phyloP scores from a whole-genome alignment of 2,888 invertebrate genomes.

The Drosophila tripunctata region DNA sequence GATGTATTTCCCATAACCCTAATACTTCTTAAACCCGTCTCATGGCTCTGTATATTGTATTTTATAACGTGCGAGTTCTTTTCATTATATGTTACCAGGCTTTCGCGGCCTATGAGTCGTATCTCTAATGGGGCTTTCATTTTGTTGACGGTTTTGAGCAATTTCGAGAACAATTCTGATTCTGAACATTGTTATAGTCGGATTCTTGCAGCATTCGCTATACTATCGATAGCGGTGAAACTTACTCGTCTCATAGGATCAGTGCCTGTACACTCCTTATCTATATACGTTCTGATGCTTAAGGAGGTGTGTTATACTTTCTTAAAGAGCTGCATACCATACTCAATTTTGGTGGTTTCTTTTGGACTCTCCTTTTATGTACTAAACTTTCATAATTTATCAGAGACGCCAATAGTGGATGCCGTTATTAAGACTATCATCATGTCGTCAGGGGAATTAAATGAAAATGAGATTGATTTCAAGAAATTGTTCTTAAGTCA shows the following conservation, averaged over 20 bases:
- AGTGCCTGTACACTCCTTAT: slow-evolving; percentile 12
- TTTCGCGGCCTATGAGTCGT: neutral
- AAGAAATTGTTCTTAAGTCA: neutral
- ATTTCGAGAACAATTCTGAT: too few relatives aligned
- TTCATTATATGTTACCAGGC: neutral
- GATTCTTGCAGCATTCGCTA: slow-evolving; percentile 18
- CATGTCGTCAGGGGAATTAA: slow-evolving; percentile 40
- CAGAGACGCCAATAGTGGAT: rapidly evolving
- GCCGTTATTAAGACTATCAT: slow-evolving; percentile 16
- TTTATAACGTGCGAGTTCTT: neutral
- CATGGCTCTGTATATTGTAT: neutral
- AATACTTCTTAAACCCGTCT: neutral
- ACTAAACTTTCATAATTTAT: slow-evolving; percentile 14
- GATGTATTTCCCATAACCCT: rapidly evolving
- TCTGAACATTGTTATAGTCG: neutral
- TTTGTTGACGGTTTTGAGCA: neutral
- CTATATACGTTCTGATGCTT: slow-evolving; percentile 33
- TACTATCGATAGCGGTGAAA: slow-evolving; percentile 7
- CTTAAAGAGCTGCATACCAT: slow-evolving; percentile 18
- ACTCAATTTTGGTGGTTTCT: neutral
- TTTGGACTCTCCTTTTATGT: slow-evolving; percentile 29
- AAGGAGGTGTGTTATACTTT: slow-evolving; percentile 7
- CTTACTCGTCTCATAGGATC: slow-evolving; percentile 19
- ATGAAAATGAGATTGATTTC: slow-evolving; percentile 1
- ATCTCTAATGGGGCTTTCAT: neutral